Evolutionary conservation across 2,113 vertebrate genomes (phyloP).

Genomic region (Synodontis membranacea): DNA sequence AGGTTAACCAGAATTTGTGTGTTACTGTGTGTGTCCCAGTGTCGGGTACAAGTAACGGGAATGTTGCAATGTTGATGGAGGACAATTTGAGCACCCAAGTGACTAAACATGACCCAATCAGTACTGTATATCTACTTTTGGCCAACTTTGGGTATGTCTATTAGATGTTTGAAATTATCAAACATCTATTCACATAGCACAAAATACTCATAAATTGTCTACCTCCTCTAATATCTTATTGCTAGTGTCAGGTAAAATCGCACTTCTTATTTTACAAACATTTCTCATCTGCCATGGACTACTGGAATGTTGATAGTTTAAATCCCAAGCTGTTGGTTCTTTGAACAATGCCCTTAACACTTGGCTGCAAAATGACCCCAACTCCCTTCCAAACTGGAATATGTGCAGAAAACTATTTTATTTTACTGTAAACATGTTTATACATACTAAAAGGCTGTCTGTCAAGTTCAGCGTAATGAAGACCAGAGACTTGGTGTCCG

Average conservation of each 20-base stretch:
- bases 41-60: too few relatives aligned
- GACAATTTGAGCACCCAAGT: too few relatives aligned
- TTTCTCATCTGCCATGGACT: background rate
- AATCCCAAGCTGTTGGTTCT: background rate
- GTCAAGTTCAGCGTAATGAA: background rate
- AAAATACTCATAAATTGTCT: background rate
- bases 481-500: slow-evolving; percentile 43
- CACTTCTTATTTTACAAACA: background rate
- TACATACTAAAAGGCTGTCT: background rate
- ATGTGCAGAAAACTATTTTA: background rate
- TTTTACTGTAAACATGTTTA: slow-evolving; percentile 1
- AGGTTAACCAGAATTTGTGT: too few relatives aligned
- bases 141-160: too few relatives aligned
- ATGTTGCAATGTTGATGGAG: too few relatives aligned
- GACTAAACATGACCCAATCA: too few relatives aligned
- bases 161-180: too few relatives aligned
- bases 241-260: background rate
- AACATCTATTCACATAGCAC: background rate
- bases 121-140: too few relatives aligned
- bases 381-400: background rate
- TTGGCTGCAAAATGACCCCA: background rate
- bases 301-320: background rate
- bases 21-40: too few relatives aligned
- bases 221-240: background rate
- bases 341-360: background rate